Evolutionary conservation across 2,113 vertebrate genomes (phyloP).

Genomic region (Mastomys coucha): DNA sequence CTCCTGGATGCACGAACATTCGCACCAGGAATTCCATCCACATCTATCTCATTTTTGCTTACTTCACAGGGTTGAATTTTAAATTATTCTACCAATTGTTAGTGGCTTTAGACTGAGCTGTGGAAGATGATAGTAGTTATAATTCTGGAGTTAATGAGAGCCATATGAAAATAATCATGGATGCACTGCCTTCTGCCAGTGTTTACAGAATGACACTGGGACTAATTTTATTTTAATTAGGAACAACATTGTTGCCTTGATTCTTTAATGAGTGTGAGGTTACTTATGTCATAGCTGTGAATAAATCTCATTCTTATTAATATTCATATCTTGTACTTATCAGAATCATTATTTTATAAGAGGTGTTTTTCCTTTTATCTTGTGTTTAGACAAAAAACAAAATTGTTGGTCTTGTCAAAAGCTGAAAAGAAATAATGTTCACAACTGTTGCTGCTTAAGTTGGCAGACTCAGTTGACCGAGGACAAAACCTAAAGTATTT

Average conservation of each 20-base stretch:
- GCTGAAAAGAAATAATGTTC: slow-evolving; percentile 35
- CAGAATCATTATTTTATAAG: not conserved
- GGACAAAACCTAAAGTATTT: not conserved
- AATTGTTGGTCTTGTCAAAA: slow-evolving; percentile 32
- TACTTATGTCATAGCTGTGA: slow-evolving; percentile 40
- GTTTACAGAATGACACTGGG: slow-evolving; percentile 12
- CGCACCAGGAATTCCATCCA: not conserved
- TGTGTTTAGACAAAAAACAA: slow-evolving; percentile 17
- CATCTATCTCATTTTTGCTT: slow-evolving; percentile 14
- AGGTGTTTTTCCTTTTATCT: slow-evolving; percentile 17
- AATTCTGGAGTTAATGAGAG: not conserved
- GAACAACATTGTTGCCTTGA: not conserved
- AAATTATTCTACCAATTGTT: slow-evolving; percentile 46
- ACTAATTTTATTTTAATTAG: slow-evolving; percentile 70
- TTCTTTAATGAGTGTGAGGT: slow-evolving; percentile 54
- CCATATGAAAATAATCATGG: not conserved
- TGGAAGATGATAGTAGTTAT: not conserved
- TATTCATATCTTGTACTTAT: slow-evolving; percentile 6
- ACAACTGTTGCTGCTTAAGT: not conserved
- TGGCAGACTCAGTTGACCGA: not conserved
- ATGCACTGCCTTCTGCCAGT: not conserved
- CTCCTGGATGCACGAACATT: not conserved
- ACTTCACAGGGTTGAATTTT: slow-evolving; percentile 60
- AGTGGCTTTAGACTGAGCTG: not conserved
- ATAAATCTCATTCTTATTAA: slow-evolving; percentile 25